phyloP scores from a whole-genome alignment of 1,140 invertebrate genomes.

The Drosophila auraria region DNA sequence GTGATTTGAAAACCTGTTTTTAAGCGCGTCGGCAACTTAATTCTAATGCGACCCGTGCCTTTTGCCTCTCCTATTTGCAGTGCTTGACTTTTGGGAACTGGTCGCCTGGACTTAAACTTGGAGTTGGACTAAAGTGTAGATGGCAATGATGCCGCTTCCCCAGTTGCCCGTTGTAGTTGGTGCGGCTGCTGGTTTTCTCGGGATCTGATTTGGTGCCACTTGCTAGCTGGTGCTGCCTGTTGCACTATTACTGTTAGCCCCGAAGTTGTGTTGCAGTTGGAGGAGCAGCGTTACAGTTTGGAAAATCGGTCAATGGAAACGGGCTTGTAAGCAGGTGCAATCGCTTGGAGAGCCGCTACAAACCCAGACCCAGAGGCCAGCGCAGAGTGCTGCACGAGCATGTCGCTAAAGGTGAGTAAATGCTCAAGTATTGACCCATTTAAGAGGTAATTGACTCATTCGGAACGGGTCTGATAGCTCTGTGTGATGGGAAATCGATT shows the following conservation, averaged over 20 bases:
- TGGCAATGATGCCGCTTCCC: conserved; percentile 55
- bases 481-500: conserved; percentile 10
- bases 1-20: conserved; percentile 32
- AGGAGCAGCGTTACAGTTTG: conserved; percentile 67
- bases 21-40: conserved; percentile 56
- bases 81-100: conserved; percentile 53
- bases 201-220: conserved; percentile 58
- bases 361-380: conserved; percentile 16
- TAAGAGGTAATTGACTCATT: conserved; percentile 22
- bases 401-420: conserved; percentile 78
- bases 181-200: conserved; percentile 42
- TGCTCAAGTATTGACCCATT: conserved; percentile 61
- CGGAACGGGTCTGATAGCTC: conserved; percentile 14
- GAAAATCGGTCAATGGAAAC: conserved; percentile 82
- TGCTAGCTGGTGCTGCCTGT: conserved; percentile 34
- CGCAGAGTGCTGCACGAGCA: conserved; percentile 40
- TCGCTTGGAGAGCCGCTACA: conserved; percentile 44
- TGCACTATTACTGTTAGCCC: conserved; percentile 33
- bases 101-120: conserved; percentile 41
- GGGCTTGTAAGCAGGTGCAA: conserved; percentile 78
- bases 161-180: conserved; percentile 37
- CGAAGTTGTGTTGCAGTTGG: conserved; percentile 41
- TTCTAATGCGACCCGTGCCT: conserved; percentile 61
- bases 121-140: conserved; percentile 47
- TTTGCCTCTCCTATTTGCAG: conserved; percentile 58